Evolutionary conservation across 2,113 vertebrate genomes (phyloP).

Genomic region (Thinocorus orbignyianus): DNA sequence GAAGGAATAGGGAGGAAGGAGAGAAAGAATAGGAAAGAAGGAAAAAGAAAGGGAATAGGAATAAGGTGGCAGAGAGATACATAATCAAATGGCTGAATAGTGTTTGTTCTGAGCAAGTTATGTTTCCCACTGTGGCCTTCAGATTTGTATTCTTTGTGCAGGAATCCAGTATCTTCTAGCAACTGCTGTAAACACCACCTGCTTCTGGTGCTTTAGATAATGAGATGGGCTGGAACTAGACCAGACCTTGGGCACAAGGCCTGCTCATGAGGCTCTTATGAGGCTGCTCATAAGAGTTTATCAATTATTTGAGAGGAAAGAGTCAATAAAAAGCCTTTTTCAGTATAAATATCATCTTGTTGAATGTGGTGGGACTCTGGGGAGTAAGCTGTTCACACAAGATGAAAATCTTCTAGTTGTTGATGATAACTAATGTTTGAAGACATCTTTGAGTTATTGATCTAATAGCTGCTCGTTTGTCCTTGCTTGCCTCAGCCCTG

Average conservation of each 20-base stretch:
- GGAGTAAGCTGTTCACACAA: slow-evolving; percentile 34
- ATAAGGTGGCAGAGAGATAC: not conserved
- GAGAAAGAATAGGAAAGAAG: not conserved
- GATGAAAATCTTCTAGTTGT: not conserved
- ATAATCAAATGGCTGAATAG: not conserved
- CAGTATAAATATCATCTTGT: not conserved
- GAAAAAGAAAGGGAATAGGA: not conserved
- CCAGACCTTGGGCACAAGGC: slow-evolving; percentile 36
- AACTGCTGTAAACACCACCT: slow-evolving; percentile 54
- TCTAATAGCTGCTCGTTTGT: not conserved
- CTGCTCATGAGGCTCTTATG: too few relatives aligned
- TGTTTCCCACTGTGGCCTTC: not conserved
- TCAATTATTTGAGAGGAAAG: slow-evolving; percentile 48
- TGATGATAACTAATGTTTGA: not conserved
- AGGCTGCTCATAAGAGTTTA: slow-evolving; percentile 27
- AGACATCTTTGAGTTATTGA: not conserved
- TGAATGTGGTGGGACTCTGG: not conserved
- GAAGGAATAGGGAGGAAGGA: not conserved
- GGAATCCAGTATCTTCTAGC: not conserved
- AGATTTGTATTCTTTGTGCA: not conserved
- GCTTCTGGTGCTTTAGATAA: slow-evolving; percentile 37
- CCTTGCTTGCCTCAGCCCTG: not conserved
- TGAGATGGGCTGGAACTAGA: slow-evolving; percentile 9
- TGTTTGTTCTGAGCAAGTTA: not conserved
- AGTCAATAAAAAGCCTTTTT: slow-evolving; percentile 26